phyloP scores from a whole-genome alignment of 2,888 invertebrate species.

The Andrena hattorfiana region DNA sequence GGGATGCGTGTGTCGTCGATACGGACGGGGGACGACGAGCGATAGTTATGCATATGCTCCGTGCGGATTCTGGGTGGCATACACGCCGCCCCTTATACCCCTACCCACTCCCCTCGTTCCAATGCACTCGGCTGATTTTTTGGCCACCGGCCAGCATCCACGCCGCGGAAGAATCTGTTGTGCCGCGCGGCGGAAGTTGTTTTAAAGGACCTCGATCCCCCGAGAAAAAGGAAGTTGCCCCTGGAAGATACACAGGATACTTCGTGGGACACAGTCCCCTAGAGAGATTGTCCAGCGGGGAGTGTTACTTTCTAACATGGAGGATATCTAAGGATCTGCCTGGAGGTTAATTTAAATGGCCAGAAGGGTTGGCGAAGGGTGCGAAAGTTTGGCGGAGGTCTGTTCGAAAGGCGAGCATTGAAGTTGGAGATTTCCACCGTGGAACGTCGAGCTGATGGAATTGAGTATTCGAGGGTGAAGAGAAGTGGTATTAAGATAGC shows the following conservation, averaged over 20 bases:
- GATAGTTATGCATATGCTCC: constrained; percentile 74
- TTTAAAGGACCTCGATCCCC: constrained; percentile 15
- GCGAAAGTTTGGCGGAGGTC: neutral
- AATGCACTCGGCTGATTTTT: constrained; percentile 61
- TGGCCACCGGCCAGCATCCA: constrained; percentile 57
- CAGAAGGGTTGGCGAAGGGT: neutral
- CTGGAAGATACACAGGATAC: neutral
- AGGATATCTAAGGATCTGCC: too few relatives aligned
- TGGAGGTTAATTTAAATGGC: too few relatives aligned
- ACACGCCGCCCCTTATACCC: constrained; percentile 6
- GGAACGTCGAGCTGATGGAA: too few relatives aligned
- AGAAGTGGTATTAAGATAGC: too few relatives aligned
- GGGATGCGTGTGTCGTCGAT: constrained; percentile 71
- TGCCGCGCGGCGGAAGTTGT: constrained; percentile 14
- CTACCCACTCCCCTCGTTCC: constrained; percentile 13
- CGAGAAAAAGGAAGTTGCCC: neutral
- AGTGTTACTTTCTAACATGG: neutral
- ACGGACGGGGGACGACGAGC: constrained; percentile 57
- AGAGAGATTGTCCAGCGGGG: neutral
- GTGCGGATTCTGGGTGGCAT: constrained; percentile 51
- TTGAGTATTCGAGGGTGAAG: neutral
- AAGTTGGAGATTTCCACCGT: too few relatives aligned
- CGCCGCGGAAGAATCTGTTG: constrained; percentile 42
- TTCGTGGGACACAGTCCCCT: neutral
- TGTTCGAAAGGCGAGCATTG: too few relatives aligned